Evolutionary conservation across 2,797 vertebrate genomes (phyloP).

Genomic region (Sparidentex hasta): DNA sequence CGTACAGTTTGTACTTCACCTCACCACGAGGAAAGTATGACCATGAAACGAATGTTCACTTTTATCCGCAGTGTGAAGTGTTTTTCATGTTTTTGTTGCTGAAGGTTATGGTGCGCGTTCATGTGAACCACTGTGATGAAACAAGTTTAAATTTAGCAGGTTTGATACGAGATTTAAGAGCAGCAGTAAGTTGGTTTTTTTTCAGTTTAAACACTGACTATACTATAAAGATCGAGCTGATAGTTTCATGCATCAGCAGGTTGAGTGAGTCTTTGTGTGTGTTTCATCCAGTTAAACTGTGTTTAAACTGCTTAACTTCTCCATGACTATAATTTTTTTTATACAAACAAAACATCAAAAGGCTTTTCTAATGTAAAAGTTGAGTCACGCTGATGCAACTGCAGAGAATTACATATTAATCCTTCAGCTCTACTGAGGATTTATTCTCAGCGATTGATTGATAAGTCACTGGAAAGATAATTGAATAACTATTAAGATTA

Average conservation of each 20-base stretch:
- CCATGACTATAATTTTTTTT: not conserved
- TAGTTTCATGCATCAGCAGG: not conserved
- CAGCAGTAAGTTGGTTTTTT: no score
- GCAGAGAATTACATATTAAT: not conserved
- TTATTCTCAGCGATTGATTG: not conserved
- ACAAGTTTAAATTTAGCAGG: not conserved
- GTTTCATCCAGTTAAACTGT: not conserved
- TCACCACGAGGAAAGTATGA: constrained; percentile 10
- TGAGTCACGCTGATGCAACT: not conserved
- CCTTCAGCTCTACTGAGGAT: not conserved
- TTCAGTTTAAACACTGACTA: not conserved
- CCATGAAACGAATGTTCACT: not conserved
- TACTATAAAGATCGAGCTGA: not conserved
- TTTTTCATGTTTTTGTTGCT: not conserved
- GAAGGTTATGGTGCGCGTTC: not conserved
- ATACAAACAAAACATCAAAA: not conserved
- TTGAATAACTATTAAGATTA: no score
- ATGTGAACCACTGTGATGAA: not conserved
- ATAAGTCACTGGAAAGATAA: no score
- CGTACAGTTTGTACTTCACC: not conserved
- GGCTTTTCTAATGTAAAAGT: not conserved
- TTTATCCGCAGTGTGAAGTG: not conserved
- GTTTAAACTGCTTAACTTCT: not conserved
- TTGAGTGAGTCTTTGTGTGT: not conserved
- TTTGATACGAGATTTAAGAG: not conserved